Evolutionary conservation across 2,113 vertebrate genomes (phyloP).

Genomic region (Telmatochromis sp.): DNA sequence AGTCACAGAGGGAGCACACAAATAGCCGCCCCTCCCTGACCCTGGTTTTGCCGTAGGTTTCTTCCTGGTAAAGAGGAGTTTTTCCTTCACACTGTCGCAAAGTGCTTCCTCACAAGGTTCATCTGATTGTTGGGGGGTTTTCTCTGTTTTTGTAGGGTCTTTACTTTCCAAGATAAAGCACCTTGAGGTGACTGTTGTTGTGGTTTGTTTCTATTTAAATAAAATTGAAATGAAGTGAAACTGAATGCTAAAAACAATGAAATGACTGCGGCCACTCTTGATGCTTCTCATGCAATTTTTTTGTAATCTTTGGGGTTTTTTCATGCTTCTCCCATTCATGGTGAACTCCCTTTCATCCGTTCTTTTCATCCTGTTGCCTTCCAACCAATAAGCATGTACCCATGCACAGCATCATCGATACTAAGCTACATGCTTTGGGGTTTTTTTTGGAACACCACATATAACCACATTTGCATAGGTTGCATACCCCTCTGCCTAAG

Average conservation of each 20-base stretch:
- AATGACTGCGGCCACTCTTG: background rate
- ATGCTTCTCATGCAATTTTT: background rate
- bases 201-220: background rate
- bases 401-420: background rate
- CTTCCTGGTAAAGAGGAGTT: background rate
- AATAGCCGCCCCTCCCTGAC: background rate
- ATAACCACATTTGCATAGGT: background rate
- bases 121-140: background rate
- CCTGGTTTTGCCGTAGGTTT: background rate
- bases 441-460: rapidly evolving
- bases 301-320: background rate
- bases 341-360: background rate
- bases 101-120: background rate
- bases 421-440: background rate
- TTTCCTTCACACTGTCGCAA: background rate
- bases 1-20: background rate
- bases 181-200: background rate
- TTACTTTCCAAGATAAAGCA: background rate
- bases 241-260: background rate
- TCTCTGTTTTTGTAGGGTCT: background rate
- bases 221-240: background rate
- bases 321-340: background rate
- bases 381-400: background rate
- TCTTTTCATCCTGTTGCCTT: background rate
- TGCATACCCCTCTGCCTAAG: background rate